Conservation (phyloP, 2,888 invertebrate genomes). For the Cheilosia vernalis region DNA sequence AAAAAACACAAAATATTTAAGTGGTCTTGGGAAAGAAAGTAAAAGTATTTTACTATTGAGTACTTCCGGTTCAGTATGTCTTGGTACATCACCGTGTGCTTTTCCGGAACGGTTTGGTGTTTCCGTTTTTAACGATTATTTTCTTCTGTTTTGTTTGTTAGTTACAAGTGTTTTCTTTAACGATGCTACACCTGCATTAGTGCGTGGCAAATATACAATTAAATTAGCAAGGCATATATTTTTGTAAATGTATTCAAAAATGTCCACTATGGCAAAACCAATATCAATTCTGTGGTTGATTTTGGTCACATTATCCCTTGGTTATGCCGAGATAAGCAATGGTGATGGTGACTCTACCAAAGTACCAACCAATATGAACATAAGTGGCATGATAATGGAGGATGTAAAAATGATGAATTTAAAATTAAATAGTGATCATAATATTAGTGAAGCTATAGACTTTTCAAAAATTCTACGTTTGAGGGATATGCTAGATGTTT, state of each 20-base stretch:
- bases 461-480: slow-evolving; percentile 79
- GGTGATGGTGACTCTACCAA: slow-evolving; percentile 21
- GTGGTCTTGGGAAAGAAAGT: slow-evolving; percentile 55
- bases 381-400: slow-evolving; percentile 32
- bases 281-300: slow-evolving; percentile 12
- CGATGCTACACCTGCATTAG: slow-evolving; percentile 13
- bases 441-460: slow-evolving; percentile 73
- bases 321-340: slow-evolving; percentile 41
- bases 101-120: slow-evolving; percentile 37
- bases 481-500: slow-evolving; percentile 81
- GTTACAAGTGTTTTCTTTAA: neutral
- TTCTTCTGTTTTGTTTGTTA: neutral
- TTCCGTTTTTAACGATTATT: slow-evolving; percentile 20
- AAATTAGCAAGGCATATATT: neutral
- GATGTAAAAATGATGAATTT: slow-evolving; percentile 43
- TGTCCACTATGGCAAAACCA: slow-evolving; percentile 7
- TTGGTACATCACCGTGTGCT: slow-evolving; percentile 6
- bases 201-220: slow-evolving; percentile 2
- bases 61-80: slow-evolving; percentile 38
- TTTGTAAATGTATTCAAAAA: neutral
- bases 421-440: slow-evolving; percentile 44
- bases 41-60: slow-evolving; percentile 35
- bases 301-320: slow-evolving; percentile 2
- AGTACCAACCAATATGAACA: slow-evolving; percentile 28
- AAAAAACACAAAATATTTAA: neutral